These are phyloP conservation scores for Noctua janthina DNA, from an alignment of 2,888 invertebrate species.

Conservation along the genomic window DNA sequence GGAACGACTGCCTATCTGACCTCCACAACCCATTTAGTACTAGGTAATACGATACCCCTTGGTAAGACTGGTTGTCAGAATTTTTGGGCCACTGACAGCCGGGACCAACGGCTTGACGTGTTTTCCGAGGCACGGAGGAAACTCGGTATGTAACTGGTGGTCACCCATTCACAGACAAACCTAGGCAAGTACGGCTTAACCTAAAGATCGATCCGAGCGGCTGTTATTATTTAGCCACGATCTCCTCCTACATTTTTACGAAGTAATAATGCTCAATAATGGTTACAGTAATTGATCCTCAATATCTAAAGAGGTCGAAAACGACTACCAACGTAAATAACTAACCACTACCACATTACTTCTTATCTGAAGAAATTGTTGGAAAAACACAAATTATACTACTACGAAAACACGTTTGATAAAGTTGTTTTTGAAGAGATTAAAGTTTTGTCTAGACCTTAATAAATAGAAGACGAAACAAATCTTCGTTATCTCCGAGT, in stretches of 20 bases:
- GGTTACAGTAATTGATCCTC: not conserved
- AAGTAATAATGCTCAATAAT: not conserved
- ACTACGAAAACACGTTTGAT: constrained; percentile 30
- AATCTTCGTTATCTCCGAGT: constrained; percentile 17
- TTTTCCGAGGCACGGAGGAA: too few species aligned
- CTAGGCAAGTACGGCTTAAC: too few species aligned
- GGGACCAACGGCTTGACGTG: too few species aligned
- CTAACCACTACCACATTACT: not conserved
- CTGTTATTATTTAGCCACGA: too few species aligned
- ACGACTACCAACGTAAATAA: not conserved
- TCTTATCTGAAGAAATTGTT: constrained; percentile 11
- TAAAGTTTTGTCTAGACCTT: not conserved
- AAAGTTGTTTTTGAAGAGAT: constrained; percentile 42
- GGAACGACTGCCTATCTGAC: too few species aligned
- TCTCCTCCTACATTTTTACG: not conserved
- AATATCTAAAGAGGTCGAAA: not conserved
- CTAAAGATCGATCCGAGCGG: too few species aligned
- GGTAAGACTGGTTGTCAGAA: too few species aligned
- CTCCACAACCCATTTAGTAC: too few species aligned
- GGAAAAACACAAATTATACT: not conserved
- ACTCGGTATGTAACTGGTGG: too few species aligned
- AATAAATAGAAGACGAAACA: not conserved
- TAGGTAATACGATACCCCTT: too few species aligned
- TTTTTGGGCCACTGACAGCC: too few species aligned
- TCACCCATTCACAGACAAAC: too few species aligned